phyloP scores from a whole-genome alignment of 2,797 vertebrate genomes.

The Manis pentadactyla region DNA sequence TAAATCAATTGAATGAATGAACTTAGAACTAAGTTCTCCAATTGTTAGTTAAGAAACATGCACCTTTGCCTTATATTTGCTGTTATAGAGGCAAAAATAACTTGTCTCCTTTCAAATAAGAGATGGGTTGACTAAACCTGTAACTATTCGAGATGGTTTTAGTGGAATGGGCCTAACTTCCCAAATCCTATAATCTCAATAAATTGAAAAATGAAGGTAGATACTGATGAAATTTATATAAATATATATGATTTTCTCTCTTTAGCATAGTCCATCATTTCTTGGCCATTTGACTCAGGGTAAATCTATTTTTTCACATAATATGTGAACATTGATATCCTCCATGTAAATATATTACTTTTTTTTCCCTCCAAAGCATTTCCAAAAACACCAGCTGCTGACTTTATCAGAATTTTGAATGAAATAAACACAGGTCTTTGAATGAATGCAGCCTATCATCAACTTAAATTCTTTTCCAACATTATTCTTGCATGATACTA shows the following conservation, averaged over 20 bases:
- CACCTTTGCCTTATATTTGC: not conserved
- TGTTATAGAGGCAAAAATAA: not conserved
- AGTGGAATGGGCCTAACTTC: not conserved
- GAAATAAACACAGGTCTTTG: not conserved
- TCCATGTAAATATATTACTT: not conserved
- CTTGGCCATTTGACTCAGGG: not conserved
- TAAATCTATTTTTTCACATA: not conserved
- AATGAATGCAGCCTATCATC: not conserved
- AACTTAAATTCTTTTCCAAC: slow-evolving; percentile 29
- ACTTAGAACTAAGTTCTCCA: not conserved
- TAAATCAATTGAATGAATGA: not conserved
- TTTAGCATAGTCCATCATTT: not conserved
- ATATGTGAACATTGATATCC: not conserved
- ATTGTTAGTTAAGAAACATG: not conserved
- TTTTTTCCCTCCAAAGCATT: not conserved
- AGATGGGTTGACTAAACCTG: not conserved
- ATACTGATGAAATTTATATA: not conserved
- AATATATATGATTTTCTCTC: not conserved
- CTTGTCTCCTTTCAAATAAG: not conserved
- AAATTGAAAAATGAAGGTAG: not conserved
- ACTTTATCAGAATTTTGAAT: not conserved
- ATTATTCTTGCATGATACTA: not conserved
- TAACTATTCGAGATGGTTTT: not conserved
- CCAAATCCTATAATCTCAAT: not conserved
- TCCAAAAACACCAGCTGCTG: not conserved